Percentiles rank a stretch among this genome's conserved stretches.
phyloP scores from a whole-genome alignment of 2,113 vertebrate species.

The Agelaius phoeniceus region DNA sequence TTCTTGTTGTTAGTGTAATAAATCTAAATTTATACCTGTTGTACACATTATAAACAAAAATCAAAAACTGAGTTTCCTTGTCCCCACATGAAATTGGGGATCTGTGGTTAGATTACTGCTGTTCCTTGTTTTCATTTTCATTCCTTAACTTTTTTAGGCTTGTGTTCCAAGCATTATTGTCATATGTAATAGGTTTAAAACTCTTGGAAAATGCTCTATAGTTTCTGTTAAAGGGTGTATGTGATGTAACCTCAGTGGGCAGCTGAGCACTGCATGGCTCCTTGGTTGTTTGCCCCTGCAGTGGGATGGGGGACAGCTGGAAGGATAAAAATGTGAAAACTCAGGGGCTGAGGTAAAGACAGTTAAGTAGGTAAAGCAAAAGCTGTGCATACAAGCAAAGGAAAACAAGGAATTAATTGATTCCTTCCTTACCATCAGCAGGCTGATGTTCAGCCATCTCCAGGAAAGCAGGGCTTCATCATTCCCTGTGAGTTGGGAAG shows the following conservation, averaged over 20 bases:
- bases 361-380: background rate
- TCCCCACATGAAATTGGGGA: background rate
- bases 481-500: background rate
- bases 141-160: background rate
- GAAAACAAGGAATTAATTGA: background rate
- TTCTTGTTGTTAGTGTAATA: background rate
- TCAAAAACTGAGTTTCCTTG: background rate
- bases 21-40: background rate
- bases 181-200: background rate
- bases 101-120: background rate
- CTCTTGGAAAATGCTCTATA: background rate
- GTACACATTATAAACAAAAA: background rate
- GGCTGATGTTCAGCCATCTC: background rate
- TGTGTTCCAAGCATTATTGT: background rate
- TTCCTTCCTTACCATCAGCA: background rate
- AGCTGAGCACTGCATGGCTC: background rate
- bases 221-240: background rate
- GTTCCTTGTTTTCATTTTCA: background rate
- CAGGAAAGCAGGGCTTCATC: background rate
- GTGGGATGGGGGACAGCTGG: background rate
- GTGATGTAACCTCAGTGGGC: background rate
- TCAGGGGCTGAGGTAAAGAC: fast-evolving
- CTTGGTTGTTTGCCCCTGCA: background rate
- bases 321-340: background rate
- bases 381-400: background rate